phyloP scores from a whole-genome alignment of 2,797 vertebrate species.

The Neosilurus mollespiculum region DNA sequence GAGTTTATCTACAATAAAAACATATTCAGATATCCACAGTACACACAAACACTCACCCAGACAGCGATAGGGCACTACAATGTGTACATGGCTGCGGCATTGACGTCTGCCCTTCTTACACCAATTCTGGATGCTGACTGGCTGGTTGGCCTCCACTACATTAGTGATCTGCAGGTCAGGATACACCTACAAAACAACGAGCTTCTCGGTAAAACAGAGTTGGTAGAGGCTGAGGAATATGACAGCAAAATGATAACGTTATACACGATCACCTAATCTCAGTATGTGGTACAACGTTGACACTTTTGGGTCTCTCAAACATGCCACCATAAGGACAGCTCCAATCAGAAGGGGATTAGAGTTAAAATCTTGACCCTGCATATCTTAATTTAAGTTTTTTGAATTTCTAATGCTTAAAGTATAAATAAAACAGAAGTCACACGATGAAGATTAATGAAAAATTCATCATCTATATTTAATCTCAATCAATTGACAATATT shows the following conservation, averaged over 20 bases:
- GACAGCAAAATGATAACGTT: no score
- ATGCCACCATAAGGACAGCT: background rate
- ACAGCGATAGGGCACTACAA: constrained; percentile 96
- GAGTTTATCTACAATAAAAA: background rate
- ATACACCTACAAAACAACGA: constrained; percentile 80
- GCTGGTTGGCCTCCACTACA: constrained; percentile 93
- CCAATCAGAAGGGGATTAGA: background rate
- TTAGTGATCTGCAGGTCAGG: constrained; percentile 95
- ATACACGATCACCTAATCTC: background rate
- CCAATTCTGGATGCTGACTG: constrained; percentile 88
- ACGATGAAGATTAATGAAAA: background rate
- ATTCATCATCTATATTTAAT: background rate
- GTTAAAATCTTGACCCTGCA: background rate
- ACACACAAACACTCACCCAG: constrained; percentile 74
- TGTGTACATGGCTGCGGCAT: constrained; percentile 85
- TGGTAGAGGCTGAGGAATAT: background rate
- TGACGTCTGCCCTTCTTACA: constrained; percentile 88
- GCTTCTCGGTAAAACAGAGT: background rate
- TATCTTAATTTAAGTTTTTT: background rate
- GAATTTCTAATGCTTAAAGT: background rate
- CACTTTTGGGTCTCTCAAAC: background rate
- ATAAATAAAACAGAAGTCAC: background rate
- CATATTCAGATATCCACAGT: constrained; percentile 5
- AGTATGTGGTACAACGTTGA: background rate
- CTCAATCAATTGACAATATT: background rate